Percentiles rank a stretch among this genome's conserved stretches.
phyloP scores from a whole-genome alignment of 2,113 vertebrate species.

The Helogale parvula region DNA sequence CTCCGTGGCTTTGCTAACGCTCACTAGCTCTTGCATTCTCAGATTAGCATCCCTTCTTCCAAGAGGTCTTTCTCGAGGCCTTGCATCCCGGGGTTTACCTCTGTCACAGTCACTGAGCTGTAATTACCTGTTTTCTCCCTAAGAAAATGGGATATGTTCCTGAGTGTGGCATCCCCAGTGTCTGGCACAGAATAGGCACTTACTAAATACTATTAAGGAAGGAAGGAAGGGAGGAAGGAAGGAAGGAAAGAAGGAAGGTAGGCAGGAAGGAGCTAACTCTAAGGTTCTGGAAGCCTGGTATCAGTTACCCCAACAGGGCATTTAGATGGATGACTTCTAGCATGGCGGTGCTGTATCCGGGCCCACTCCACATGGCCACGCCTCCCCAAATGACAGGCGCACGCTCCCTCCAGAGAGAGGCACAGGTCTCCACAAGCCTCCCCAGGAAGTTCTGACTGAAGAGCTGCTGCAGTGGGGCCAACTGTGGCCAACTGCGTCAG shows the following conservation, averaged over 20 bases:
- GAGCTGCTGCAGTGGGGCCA: constrained; percentile 36
- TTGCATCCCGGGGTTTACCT: neutral
- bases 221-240: neutral
- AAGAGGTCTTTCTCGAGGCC: neutral
- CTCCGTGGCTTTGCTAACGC: neutral
- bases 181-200: neutral
- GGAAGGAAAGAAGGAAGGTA: neutral
- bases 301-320: neutral
- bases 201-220: neutral
- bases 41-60: neutral
- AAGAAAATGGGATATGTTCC: neutral
- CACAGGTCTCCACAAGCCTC: neutral
- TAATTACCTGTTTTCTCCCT: neutral
- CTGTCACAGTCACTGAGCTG: neutral
- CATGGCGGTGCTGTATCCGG: neutral
- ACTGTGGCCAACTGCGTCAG: constrained; percentile 77
- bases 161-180: neutral
- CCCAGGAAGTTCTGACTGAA: constrained; percentile 45
- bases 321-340: neutral
- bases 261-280: neutral
- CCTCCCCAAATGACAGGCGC: neutral
- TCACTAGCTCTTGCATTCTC: neutral
- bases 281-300: neutral
- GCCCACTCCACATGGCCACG: neutral
- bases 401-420: neutral